Percentiles rank a stretch among this genome's conserved stretches.
These are phyloP conservation scores for Trididemnum clinides DNA, from an alignment of 23 tunicate genomes.

Conservation along the genomic window DNA sequence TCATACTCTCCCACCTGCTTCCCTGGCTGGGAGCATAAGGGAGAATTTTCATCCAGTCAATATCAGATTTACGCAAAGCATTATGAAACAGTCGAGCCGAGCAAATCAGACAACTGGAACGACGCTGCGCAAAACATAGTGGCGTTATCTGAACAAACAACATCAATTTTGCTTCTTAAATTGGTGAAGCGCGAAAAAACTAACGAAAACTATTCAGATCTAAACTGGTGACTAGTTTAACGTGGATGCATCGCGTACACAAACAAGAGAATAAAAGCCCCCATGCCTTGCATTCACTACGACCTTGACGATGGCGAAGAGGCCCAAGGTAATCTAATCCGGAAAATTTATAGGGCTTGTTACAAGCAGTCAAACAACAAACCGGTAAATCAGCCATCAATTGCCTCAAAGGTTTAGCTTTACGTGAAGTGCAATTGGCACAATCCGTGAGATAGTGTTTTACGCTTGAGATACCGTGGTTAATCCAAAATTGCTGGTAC, in stretches of 20 bases:
- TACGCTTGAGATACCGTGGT: background rate
- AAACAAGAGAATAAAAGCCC: conserved; percentile 7
- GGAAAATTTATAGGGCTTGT: conserved; percentile 3
- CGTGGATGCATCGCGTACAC: background rate
- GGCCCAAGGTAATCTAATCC: conserved; percentile 19
- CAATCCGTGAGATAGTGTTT: background rate
- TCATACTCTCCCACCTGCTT: background rate
- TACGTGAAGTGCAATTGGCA: background rate
- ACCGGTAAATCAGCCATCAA: conserved; percentile 1
- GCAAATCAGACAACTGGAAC: background rate
- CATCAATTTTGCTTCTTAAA: background rate
- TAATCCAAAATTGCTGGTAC: background rate
- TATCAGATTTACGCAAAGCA: background rate
- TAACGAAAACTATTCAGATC: background rate
- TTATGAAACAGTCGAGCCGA: background rate
- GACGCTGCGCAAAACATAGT: background rate
- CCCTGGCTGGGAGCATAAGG: conserved; percentile 17
- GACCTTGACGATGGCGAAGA: background rate
- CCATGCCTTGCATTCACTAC: conserved; percentile 11
- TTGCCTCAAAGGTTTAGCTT: conserved; percentile 15
- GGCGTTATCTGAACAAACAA: conserved; percentile 1
- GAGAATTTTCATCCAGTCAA: background rate
- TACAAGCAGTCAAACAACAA: background rate
- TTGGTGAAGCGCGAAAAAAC: background rate
- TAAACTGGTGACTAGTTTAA: conserved; percentile 1